phyloP scores from a whole-genome alignment of 2,113 vertebrate genomes.

The Okapia johnstoni region DNA sequence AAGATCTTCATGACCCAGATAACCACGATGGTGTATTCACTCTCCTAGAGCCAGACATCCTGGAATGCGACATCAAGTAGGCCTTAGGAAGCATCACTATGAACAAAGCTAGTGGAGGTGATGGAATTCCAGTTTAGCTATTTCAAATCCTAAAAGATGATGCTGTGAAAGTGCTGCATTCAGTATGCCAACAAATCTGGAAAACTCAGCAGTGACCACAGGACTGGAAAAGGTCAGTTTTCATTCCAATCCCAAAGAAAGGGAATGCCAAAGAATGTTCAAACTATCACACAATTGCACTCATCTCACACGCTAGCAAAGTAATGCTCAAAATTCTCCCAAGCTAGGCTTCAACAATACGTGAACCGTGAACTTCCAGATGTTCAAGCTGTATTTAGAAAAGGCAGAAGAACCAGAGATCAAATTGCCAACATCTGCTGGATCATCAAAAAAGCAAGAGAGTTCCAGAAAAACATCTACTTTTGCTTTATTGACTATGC shows the following conservation, averaged over 20 bases:
- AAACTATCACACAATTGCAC: not conserved
- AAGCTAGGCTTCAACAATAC: not conserved
- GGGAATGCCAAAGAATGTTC: not conserved
- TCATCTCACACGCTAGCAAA: not conserved
- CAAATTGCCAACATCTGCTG: not conserved
- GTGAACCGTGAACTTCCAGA: not conserved
- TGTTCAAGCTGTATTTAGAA: not conserved
- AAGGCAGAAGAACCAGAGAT: not conserved
- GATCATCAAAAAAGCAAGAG: not conserved
- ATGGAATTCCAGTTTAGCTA: not conserved
- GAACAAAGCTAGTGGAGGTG: not conserved
- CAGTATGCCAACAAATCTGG: not conserved
- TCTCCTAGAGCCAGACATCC: not conserved
- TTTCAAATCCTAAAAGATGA: not conserved
- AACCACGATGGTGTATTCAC: not conserved
- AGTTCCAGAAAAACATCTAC: not conserved
- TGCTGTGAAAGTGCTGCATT: not conserved
- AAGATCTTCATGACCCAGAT: not conserved
- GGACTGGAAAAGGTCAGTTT: not conserved
- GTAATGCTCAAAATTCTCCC: not conserved
- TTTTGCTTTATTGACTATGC: not conserved
- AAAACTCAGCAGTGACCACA: not conserved
- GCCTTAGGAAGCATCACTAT: not conserved
- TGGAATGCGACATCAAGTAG: accelerated
- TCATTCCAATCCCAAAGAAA: not conserved